A percentile compares a stretch with the other conserved stretches of the same genome.
Conservation (phyloP, 1,140 invertebrate genomes). For the Drosophila jambulina region DNA sequence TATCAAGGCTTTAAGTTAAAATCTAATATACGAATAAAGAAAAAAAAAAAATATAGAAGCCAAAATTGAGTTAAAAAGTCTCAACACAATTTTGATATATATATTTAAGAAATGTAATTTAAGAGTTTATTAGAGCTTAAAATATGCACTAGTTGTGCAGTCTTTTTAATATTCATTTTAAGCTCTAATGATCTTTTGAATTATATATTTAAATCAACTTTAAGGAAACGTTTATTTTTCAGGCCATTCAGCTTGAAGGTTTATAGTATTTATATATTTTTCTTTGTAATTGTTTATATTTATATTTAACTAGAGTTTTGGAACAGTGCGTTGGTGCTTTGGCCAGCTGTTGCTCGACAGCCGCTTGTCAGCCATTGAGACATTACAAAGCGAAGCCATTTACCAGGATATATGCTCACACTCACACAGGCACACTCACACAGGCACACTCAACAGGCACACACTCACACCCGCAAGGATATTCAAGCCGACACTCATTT, state of each 20-base stretch:
- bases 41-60: too few species aligned
- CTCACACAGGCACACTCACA: background rate
- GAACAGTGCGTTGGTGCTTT: slow-evolving; percentile 11
- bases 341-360: slow-evolving; percentile 50
- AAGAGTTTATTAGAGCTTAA: too few species aligned
- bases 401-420: slow-evolving; percentile 29
- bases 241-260: background rate
- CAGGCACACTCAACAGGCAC: background rate
- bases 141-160: too few species aligned
- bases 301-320: slow-evolving; percentile 1
- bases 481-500: slow-evolving; percentile 56
- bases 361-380: slow-evolving; percentile 49
- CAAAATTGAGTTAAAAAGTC: too few species aligned
- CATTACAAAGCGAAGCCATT: slow-evolving; percentile 48
- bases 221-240: background rate
- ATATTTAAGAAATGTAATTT: too few species aligned
- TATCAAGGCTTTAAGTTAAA: too few species aligned
- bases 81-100: too few species aligned
- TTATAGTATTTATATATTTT: too few species aligned
- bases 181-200: too few species aligned
- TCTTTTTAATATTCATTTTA: too few species aligned
- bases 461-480: background rate
- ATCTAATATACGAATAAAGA: too few species aligned
- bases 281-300: background rate
- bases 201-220: too few species aligned